These are phyloP conservation scores for Clarias magur DNA, from an alignment of 2,113 vertebrate genomes.

Conservation along the genomic window DNA sequence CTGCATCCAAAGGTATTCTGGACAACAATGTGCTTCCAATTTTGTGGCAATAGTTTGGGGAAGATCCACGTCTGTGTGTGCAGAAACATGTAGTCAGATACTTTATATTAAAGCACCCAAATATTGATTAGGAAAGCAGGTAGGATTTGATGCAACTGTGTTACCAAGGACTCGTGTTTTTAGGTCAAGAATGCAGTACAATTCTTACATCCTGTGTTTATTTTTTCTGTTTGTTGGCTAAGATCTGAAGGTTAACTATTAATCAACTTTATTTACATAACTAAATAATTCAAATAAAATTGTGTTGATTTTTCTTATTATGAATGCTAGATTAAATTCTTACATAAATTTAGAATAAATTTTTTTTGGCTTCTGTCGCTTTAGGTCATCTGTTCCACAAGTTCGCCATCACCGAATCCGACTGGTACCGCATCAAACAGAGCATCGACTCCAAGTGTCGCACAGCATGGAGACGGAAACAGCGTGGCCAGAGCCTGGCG, in stretches of 20 bases:
- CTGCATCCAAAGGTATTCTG: background rate
- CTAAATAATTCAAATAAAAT: background rate
- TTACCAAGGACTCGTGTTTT: background rate
- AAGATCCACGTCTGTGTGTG: background rate
- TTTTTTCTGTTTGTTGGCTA: background rate
- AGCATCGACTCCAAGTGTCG: conserved; percentile 99
- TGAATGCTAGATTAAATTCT: background rate
- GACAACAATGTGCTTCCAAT: background rate
- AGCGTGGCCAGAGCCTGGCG: conserved; percentile 92
- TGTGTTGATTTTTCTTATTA: background rate
- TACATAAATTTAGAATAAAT: background rate
- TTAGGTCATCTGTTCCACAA: conserved; percentile 96
- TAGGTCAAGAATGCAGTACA: background rate
- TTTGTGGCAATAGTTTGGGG: background rate
- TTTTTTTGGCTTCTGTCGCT: background rate
- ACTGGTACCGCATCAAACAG: conserved; percentile 99
- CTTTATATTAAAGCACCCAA: no score
- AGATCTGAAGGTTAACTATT: background rate
- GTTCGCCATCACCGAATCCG: conserved; percentile 90
- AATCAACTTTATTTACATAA: background rate
- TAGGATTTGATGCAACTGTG: background rate
- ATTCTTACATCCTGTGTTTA: background rate
- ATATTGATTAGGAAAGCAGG: background rate
- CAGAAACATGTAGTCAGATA: no score
- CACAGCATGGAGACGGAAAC: conserved; percentile 95